These are phyloP conservation scores for Anagyrus pseudococci DNA, from an alignment of 2,888 invertebrate species.

Conservation along the genomic window DNA sequence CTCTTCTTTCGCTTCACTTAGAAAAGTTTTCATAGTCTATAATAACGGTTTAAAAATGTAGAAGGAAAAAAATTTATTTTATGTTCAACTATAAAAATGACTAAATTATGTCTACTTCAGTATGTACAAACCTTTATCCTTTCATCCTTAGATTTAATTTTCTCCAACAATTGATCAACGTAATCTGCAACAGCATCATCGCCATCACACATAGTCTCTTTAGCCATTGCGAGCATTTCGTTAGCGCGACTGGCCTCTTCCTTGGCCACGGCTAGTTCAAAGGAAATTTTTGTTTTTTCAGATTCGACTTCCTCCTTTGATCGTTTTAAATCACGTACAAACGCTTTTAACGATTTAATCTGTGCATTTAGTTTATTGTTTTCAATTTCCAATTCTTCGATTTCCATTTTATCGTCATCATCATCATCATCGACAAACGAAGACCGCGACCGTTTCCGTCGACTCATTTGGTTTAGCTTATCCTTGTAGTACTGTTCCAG, in stretches of 20 bases:
- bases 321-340: conserved; percentile 45
- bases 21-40: conserved; percentile 51
- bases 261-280: conserved; percentile 47
- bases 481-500: conserved; percentile 52
- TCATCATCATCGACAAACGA: conserved; percentile 20
- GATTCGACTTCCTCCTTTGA: conserved; percentile 42
- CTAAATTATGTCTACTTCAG: too few relatives aligned
- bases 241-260: conserved; percentile 48
- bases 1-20: conserved; percentile 58
- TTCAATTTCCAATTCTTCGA: conserved; percentile 47
- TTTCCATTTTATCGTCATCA: conserved; percentile 32
- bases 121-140: conserved; percentile 48
- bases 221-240: conserved; percentile 44
- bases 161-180: conserved; percentile 46
- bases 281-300: conserved; percentile 48
- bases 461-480: conserved; percentile 43
- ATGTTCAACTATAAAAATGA: background rate
- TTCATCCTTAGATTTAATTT: conserved; percentile 46
- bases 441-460: conserved; percentile 43
- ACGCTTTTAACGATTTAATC: conserved; percentile 45
- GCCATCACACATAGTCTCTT: conserved; percentile 36
- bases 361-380: conserved; percentile 46
- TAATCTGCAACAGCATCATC: conserved; percentile 42
- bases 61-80: background rate
- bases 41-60: background rate